Evolutionary conservation across 2,797 vertebrate species (phyloP).

Genomic region (Thamnophis elegans): DNA sequence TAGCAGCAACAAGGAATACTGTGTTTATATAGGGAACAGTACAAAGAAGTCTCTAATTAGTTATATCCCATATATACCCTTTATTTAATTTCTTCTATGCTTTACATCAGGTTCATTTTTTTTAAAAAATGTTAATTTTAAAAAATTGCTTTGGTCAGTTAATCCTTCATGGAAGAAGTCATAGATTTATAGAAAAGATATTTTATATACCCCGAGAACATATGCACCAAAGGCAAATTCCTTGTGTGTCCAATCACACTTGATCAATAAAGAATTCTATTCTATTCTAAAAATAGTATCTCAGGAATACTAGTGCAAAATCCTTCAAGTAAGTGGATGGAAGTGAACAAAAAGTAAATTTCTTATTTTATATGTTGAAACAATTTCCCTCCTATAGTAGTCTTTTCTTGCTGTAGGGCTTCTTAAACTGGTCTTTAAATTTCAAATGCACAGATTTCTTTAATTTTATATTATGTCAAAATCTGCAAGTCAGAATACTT

Average conservation of each 20-base stretch:
- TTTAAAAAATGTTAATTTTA: not conserved
- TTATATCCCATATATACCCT: not conserved
- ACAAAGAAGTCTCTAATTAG: not conserved
- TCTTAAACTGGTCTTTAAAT: not conserved
- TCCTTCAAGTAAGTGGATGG: not conserved
- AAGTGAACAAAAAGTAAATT: slow-evolving; percentile 6
- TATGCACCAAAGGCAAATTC: too few species aligned
- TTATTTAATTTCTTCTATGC: not conserved
- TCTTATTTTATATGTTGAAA: not conserved
- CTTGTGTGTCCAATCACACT: too few species aligned
- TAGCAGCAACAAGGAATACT: slow-evolving; percentile 15
- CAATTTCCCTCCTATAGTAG: not conserved
- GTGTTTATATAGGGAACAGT: not conserved
- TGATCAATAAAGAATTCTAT: too few species aligned
- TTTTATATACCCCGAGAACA: too few species aligned
- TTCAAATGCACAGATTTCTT: not conserved
- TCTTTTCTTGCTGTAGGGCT: not conserved
- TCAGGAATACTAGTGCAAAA: not conserved
- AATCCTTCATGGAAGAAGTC: not conserved
- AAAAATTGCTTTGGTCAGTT: not conserved
- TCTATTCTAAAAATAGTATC: not conserved
- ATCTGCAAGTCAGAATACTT: not conserved
- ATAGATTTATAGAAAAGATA: not conserved
- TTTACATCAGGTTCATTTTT: not conserved
- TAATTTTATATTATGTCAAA: not conserved